phyloP scores from a whole-genome alignment of 2,113 vertebrate species.

The Numenius arquata region DNA sequence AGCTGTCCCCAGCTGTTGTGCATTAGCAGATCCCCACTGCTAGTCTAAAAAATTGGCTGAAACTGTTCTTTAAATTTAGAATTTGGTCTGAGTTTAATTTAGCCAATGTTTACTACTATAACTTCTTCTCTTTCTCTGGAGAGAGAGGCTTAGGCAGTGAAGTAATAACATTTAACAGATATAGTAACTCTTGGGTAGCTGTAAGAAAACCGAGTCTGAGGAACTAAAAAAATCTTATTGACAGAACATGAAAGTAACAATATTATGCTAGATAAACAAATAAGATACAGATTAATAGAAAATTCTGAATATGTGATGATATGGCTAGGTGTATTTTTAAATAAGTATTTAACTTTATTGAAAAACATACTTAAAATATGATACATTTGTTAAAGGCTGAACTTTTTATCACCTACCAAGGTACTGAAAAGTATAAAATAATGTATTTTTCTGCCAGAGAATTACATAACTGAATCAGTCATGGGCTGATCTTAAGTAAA shows the following conservation, averaged over 20 bases:
- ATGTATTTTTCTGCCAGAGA: not conserved
- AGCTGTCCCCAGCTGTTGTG: constrained; percentile 17
- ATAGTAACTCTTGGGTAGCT: not conserved
- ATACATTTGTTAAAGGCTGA: not conserved
- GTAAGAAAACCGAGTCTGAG: not conserved
- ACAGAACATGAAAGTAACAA: not conserved
- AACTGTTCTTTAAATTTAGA: constrained; percentile 32
- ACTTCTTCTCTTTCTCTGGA: not conserved
- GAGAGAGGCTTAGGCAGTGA: not conserved
- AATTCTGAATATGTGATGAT: not conserved
- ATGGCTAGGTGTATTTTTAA: not conserved
- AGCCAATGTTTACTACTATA: constrained; percentile 19
- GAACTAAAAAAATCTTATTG: not conserved
- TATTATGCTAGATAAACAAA: not conserved
- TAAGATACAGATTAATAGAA: not conserved
- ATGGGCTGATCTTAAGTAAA: not conserved
- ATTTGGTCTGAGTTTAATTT: constrained; percentile 55
- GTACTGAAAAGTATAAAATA: not conserved
- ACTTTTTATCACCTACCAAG: not conserved
- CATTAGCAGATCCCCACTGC: constrained; percentile 20
- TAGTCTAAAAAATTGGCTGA: constrained; percentile 2
- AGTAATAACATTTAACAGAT: not conserved
- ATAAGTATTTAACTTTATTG: not conserved
- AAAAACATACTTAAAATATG: not conserved
- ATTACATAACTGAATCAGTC: not conserved